Conservation (phyloP, 2,888 invertebrate species). For the Ichneumoninae sp. region DNA sequence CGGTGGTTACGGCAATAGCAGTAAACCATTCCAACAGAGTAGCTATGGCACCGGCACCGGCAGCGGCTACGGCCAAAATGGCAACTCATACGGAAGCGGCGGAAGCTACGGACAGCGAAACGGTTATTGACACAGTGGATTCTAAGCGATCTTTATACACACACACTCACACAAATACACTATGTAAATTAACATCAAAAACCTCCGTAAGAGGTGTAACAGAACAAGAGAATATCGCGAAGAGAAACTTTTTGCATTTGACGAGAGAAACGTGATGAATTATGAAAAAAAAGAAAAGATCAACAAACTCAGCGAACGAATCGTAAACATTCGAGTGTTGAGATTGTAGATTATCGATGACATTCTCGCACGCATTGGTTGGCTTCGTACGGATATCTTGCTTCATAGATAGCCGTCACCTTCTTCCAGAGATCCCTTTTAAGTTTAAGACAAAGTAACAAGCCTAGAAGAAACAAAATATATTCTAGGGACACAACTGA, state of each 20-base stretch:
- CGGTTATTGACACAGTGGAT: conserved; percentile 76
- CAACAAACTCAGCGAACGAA: neutral
- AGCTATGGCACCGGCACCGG: conserved; percentile 73
- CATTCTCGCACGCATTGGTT: conserved; percentile 42
- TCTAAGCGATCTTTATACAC: conserved; percentile 50
- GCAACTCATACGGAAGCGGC: conserved; percentile 75
- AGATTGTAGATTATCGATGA: conserved; percentile 26
- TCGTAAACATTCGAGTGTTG: conserved; percentile 18
- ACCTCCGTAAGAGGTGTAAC: conserved; percentile 1
- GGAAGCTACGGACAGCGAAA: conserved; percentile 79
- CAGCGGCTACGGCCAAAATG: conserved; percentile 77
- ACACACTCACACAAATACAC: conserved; percentile 4
- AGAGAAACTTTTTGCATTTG: conserved; percentile 41
- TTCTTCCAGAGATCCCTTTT: conserved; percentile 40
- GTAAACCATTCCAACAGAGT: conserved; percentile 78
- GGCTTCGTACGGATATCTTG: conserved; percentile 13
- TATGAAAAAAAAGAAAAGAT: neutral
- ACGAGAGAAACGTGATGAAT: conserved; percentile 14
- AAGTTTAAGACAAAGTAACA: conserved; percentile 15
- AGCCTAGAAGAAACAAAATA: neutral
- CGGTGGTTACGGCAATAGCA: conserved; percentile 72
- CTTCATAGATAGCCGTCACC: conserved; percentile 18
- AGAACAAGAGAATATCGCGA: conserved; percentile 11
- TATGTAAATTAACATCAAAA: conserved; percentile 55
- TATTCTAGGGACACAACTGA: conserved; percentile 17